Percentiles rank a stretch among this genome's conserved stretches.
Conservation (phyloP, 2,113 vertebrate genomes). For the Odocoileus hemionus region DNA sequence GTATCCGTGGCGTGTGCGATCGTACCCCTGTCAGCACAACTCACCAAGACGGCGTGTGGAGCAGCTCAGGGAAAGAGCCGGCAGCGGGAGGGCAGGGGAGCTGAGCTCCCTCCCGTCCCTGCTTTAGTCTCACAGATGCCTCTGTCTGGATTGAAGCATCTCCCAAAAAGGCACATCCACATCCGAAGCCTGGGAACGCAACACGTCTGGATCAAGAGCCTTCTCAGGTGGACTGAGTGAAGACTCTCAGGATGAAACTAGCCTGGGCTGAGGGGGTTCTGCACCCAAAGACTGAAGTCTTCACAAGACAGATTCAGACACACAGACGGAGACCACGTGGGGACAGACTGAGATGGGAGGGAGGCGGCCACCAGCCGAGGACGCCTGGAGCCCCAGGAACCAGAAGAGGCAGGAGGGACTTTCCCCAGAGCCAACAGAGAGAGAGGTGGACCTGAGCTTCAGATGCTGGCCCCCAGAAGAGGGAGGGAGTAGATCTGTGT, state of each 20-base stretch:
- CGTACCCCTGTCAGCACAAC: fast-evolving
- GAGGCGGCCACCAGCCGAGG: fast-evolving
- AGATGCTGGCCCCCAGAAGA: neutral
- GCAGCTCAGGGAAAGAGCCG: neutral
- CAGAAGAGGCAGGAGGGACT: neutral
- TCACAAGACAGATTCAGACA: neutral
- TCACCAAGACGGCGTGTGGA: neutral
- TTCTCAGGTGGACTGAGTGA: neutral
- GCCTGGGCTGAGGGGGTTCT: neutral
- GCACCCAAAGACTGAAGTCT: neutral
- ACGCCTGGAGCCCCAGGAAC: fast-evolving
- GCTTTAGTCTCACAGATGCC: neutral
- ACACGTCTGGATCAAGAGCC: neutral
- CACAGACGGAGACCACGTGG: fast-evolving
- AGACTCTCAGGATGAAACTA: neutral
- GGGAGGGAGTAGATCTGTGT: neutral
- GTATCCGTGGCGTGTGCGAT: fast-evolving
- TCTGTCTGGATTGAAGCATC: neutral
- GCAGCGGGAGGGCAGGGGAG: neutral
- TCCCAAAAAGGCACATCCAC: neutral
- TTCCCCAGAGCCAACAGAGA: neutral
- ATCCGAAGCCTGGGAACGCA: neutral
- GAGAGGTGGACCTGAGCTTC: neutral
- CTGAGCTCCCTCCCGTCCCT: fast-evolving
- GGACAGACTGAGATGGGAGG: neutral